Evolutionary conservation across 37 sponge, comb jelly and placozoan species (phyloP).

Genomic region (Sycon ciliatum): DNA sequence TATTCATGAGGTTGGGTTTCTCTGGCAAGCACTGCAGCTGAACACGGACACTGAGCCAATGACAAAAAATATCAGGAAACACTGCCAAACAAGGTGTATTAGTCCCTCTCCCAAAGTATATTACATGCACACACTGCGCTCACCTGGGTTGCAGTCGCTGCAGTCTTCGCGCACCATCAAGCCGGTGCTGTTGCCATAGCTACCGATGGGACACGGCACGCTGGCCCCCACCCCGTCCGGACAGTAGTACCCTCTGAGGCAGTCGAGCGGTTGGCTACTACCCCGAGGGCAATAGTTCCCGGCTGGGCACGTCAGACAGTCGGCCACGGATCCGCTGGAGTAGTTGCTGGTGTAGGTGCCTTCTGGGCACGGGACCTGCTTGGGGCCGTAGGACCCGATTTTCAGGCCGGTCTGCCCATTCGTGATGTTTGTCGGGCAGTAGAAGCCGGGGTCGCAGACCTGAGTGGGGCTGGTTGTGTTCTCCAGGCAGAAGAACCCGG

Average conservation of each 20-base stretch:
- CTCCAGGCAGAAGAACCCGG: constrained; percentile 26
- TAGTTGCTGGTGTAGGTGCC: constrained; percentile 22
- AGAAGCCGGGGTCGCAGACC: constrained; percentile 16
- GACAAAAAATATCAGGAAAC: no score
- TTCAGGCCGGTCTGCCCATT: background rate
- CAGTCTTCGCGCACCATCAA: background rate
- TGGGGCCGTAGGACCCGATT: constrained; percentile 3
- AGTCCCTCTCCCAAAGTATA: no score
- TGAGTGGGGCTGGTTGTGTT: background rate
- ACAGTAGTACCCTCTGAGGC: constrained; percentile 21
- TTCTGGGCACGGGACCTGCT: constrained; percentile 30
- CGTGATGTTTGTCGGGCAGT: constrained; percentile 33
- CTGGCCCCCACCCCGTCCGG: background rate
- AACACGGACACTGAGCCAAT: no score
- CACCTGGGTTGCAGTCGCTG: background rate
- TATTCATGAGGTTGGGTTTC: no score
- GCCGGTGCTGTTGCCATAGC: constrained; percentile 17
- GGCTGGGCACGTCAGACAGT: constrained; percentile 12
- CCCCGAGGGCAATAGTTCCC: constrained; percentile 29
- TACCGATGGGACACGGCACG: constrained; percentile 28
- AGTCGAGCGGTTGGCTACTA: background rate
- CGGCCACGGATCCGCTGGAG: background rate
- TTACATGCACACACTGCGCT: no score
- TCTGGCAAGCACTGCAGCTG: no score
- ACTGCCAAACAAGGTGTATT: no score